These are phyloP conservation scores for Salvelinus sp. DNA, from an alignment of 2,113 vertebrate genomes.

Conservation along the genomic window DNA sequence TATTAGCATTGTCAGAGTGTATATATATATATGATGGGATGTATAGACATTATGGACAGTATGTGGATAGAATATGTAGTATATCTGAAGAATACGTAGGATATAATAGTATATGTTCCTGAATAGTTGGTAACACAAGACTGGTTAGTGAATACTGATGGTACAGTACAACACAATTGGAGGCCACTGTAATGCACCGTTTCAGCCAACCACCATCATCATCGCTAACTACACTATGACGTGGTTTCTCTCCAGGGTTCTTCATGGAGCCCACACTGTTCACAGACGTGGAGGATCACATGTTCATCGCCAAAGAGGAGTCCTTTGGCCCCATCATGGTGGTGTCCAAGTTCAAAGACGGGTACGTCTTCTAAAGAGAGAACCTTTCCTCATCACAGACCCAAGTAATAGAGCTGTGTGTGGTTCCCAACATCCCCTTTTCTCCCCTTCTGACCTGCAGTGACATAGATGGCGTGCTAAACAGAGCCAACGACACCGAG, in stretches of 20 bases:
- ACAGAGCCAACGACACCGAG: conserved; percentile 88
- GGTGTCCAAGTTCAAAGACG: conserved; percentile 92
- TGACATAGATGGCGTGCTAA: conserved; percentile 87
- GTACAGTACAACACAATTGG: conserved; percentile 42
- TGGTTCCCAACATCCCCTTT: not conserved
- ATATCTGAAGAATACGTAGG: conserved; percentile 55
- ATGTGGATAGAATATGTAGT: too few species aligned
- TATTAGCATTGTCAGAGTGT: too few species aligned
- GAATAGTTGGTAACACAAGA: too few species aligned
- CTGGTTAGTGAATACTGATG: conserved; percentile 24
- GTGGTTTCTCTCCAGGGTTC: conserved; percentile 69
- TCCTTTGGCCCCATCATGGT: conserved; percentile 97
- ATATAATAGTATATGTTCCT: too few species aligned
- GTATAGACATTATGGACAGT: too few species aligned
- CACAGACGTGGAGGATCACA: conserved; percentile 81
- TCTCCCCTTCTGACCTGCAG: conserved; percentile 51
- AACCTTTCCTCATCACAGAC: conserved; percentile 3
- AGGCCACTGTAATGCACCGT: too few species aligned
- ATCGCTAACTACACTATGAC: too few species aligned
- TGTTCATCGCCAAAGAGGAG: conserved; percentile 86
- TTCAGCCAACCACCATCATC: too few species aligned
- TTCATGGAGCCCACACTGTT: conserved; percentile 88
- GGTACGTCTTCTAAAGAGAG: conserved; percentile 68
- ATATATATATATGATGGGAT: too few species aligned
- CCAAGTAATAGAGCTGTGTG: not conserved